Base-by-base conservation (phyloP, 37 sponge, comb jelly and placozoan species). In the Petrosia ficiformis region DNA sequence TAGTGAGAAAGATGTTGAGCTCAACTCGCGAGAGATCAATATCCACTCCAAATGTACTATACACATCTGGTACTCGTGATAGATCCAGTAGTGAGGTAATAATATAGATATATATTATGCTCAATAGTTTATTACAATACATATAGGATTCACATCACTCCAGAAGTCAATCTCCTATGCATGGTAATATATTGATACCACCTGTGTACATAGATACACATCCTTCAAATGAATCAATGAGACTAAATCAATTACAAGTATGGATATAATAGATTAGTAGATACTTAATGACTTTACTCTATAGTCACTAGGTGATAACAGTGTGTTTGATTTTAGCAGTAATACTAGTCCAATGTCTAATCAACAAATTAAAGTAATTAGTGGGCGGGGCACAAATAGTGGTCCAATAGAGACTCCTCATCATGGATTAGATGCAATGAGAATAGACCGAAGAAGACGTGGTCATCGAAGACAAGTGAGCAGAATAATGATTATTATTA, bases 41-140 rank as follows among this genome's bases (percentile, higher is more conserved):
- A 34, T 93, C 94, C 58, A 85, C 89, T 16, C 94, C 94, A 2
- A 87, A 87, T 43, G 88, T 88, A 61, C 58, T 85, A 24, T 78
- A 72, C 81, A 89, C 83, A 65, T 33, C 74, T 31, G 68, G 36
- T 31, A 63, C 65, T 21, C 64, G 69, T 25, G 75, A 33, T 1
- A 19, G 56, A 26, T 58, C 33, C 39, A 6, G 84, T 6, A 71
- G 38, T 24, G 32, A 84, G 39, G 63, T 58, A 1, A 48, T 39
- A 21, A 36, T 57, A n/a, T n/a, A n/a, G n/a, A n/a, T n/a, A n/a
- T n/a, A n/a, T n/a, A n/a, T n/a, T n/a, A n/a, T n/a, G n/a, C n/a
- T n/a, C n/a, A n/a, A n/a, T n/a, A n/a, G n/a, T n/a, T n/a, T n/a
- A n/a, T n/a, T n/a, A n/a, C n/a, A n/a, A 14, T 32, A 8, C 70